Evolutionary conservation across 1,140 invertebrate species (phyloP).

Genomic region (Eriosoma lanigerum): DNA sequence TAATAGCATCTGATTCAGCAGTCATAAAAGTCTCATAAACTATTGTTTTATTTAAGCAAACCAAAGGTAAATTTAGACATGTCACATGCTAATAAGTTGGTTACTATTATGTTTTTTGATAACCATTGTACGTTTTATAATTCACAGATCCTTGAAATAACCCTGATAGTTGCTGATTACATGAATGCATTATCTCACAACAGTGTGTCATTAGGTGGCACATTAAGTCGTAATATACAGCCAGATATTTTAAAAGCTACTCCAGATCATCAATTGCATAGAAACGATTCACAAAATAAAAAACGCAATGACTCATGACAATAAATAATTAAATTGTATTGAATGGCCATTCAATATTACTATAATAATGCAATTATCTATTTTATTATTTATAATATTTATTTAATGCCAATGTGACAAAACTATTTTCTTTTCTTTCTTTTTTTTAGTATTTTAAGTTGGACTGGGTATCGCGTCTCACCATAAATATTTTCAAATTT

Average conservation of each 20-base stretch:
- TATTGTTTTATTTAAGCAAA: slow-evolving; percentile 87
- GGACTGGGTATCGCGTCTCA: not conserved
- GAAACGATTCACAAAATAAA: slow-evolving; percentile 55
- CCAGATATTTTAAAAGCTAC: slow-evolving; percentile 82
- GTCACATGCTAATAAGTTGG: not conserved
- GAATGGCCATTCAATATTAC: not conserved
- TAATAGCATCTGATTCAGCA: slow-evolving; percentile 77
- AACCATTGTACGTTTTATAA: slow-evolving; percentile 48
- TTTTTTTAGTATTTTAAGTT: slow-evolving; percentile 8
- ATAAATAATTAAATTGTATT: slow-evolving; percentile 38
- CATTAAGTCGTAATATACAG: slow-evolving; percentile 70
- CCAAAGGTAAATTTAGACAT: slow-evolving; percentile 70
- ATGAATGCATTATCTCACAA: slow-evolving; percentile 85
- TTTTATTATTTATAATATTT: not conserved
- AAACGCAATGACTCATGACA: slow-evolving; percentile 53
- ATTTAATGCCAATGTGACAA: slow-evolving; percentile 7
- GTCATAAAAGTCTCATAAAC: slow-evolving; percentile 76
- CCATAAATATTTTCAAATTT: not conserved
- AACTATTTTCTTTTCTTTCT: not conserved
- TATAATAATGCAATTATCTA: not conserved
- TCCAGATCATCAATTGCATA: slow-evolving; percentile 69
- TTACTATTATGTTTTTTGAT: slow-evolving; percentile 3
- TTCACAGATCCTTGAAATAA: slow-evolving; percentile 85
- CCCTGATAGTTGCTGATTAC: slow-evolving; percentile 90
- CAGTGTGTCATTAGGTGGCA: slow-evolving; percentile 74